Conservation (phyloP, 2,113 vertebrate genomes). For the Hyla sarda region DNA sequence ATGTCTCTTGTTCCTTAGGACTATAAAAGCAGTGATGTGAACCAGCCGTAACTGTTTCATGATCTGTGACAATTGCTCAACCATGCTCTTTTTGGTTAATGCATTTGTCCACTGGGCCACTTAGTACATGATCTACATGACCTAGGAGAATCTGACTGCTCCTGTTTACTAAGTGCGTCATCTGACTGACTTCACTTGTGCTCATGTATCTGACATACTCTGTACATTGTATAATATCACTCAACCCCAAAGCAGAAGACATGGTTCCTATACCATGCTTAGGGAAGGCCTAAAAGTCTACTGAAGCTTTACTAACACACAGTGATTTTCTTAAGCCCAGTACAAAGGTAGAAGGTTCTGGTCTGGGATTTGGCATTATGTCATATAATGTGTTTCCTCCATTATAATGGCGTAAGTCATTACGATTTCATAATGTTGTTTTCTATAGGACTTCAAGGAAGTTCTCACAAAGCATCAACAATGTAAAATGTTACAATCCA, state of each 20-base stretch:
- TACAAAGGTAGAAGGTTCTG: background rate
- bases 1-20: background rate
- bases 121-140: background rate
- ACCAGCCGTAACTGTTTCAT: background rate
- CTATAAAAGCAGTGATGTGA: constrained; percentile 13
- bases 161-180: background rate
- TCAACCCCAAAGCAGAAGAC: background rate
- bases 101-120: background rate
- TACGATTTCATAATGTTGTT: background rate
- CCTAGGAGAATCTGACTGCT: background rate
- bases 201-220: background rate
- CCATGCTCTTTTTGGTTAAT: background rate
- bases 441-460: background rate
- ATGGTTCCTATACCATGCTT: background rate
- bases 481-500: background rate
- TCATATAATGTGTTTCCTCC: background rate
- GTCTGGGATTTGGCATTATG: background rate
- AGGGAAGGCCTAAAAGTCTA: no score
- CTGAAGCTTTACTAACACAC: no score
- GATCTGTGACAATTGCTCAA: constrained; percentile 1
- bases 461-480: background rate
- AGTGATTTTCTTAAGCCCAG: no score
- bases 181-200: background rate
- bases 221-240: background rate
- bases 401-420: background rate